Base-by-base conservation (phyloP, 2,888 invertebrate genomes). In the Drosophila limbata region DNA sequence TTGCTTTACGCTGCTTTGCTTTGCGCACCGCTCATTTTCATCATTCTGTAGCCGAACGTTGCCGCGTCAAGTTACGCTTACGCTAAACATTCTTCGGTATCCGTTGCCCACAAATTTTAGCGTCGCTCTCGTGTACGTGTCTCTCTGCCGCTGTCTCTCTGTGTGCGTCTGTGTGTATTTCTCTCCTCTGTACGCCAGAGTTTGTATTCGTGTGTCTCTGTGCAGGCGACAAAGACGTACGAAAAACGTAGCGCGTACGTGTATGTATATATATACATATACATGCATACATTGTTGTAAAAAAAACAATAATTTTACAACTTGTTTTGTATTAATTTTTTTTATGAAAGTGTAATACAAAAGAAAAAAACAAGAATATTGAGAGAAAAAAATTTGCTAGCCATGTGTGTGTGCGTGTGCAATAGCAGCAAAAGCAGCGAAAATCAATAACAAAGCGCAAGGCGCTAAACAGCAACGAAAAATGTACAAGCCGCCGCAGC, bases 361-460 rank as follows among this genome's bases (percentile, higher is more conserved):
- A 15, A 42, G 51, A 71, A 45, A 51, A 56, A 59, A 57, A 13
- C 15, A 67, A 44, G 19, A 56, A 56, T 55, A 31, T 56, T 45
- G 67, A 51, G 60, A 2, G 48, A 21, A 53, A 59, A 2, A 51
- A 52, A 50, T 57, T 39, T 6, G 33, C 17, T 53, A 25, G 60
- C 37, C 62, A 66, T 77, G 75, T 74, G 77, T 76, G 64, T 72
- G 56, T 65, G 65, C 66, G 66, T 66, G 55, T 56, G 63, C 56
- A 44, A 33, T 56, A 67, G 63, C 82, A 40, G 47, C 52, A 40
- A 40, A 42, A 59, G 73, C 61, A 66, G 62, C 84, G 74, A 83
- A 88, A 88, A 83, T 83, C 83, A 83, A 83, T 83, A 83, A 70
- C 77, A 85, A 82, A 84, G 66, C 64, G 69, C 60, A 70, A 66